Conservation (phyloP, 2,888 invertebrate genomes). For the Rapana venosa region DNA sequence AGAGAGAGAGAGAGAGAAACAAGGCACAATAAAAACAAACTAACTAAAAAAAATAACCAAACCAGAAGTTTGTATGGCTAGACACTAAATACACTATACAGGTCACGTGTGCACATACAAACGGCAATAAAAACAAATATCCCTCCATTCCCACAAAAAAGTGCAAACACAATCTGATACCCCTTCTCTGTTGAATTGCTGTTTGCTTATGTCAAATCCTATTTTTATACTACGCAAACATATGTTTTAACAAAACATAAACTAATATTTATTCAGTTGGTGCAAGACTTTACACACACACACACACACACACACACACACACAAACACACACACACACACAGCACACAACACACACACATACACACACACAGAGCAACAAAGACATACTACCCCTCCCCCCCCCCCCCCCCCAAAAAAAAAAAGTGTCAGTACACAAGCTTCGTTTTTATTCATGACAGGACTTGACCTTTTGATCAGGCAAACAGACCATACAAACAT, state of each 20-base stretch:
- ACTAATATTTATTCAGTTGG: not conserved
- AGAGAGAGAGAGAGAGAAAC: not conserved
- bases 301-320: conserved; percentile 37
- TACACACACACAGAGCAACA: conserved; percentile 31
- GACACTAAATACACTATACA: no score
- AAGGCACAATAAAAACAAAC: not conserved
- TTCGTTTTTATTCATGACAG: no score
- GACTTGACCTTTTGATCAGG: no score
- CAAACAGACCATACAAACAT: no score
- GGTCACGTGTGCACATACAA: no score
- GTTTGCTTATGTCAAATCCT: not conserved
- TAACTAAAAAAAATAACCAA: not conserved
- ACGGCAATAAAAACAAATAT: no score
- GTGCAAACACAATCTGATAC: no score
- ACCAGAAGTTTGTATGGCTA: not conserved
- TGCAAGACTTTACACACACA: conserved; percentile 12
- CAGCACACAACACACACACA: conserved; percentile 38
- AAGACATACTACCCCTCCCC: no score
- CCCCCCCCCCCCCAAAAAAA: no score
- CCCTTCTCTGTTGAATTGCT: not conserved
- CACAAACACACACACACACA: conserved; percentile 30
- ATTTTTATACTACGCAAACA: not conserved
- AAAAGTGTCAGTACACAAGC: no score
- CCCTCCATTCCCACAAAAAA: no score
- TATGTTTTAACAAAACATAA: conserved; percentile 5